Conservation (phyloP, 2,888 invertebrate genomes). For the Oxyteleia sp. region DNA sequence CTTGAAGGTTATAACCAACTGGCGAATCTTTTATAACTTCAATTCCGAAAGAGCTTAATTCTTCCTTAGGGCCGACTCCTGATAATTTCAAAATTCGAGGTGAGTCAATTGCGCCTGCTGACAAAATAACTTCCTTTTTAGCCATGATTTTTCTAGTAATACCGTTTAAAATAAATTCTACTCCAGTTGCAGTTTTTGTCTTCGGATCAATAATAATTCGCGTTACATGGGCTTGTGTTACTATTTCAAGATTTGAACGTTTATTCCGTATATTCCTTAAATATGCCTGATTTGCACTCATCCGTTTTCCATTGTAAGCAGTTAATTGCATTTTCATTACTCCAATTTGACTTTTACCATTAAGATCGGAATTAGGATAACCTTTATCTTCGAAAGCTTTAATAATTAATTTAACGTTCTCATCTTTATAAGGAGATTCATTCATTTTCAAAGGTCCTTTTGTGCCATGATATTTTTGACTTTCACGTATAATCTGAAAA, state of each 20-base stretch:
- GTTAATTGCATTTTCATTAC: slow-evolving; percentile 90
- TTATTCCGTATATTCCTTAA: slow-evolving; percentile 90
- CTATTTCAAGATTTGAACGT: slow-evolving; percentile 85
- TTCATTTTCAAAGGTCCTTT: slow-evolving; percentile 91
- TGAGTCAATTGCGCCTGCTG: slow-evolving; percentile 88
- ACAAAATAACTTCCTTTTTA: slow-evolving; percentile 87
- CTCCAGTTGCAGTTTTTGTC: slow-evolving; percentile 86
- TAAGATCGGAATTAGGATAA: slow-evolving; percentile 89
- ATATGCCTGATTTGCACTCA: slow-evolving; percentile 90
- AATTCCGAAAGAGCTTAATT: slow-evolving; percentile 86
- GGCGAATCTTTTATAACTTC: slow-evolving; percentile 85
- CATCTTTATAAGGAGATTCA: slow-evolving; percentile 90
- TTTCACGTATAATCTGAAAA: slow-evolving; percentile 78
- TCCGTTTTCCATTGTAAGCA: slow-evolving; percentile 89
- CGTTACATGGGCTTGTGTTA: slow-evolving; percentile 88
- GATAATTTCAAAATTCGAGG: slow-evolving; percentile 89
- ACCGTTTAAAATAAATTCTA: slow-evolving; percentile 87
- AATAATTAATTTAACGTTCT: slow-evolving; percentile 89
- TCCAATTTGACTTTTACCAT: slow-evolving; percentile 89
- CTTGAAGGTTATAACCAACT: slow-evolving; percentile 89
- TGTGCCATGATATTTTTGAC: slow-evolving; percentile 89
- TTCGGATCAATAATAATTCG: slow-evolving; percentile 88
- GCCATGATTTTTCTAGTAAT: slow-evolving; percentile 83
- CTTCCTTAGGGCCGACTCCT: slow-evolving; percentile 88
- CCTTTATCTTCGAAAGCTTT: slow-evolving; percentile 90